These are phyloP conservation scores for Hemithea aestivaria DNA, from an alignment of 2,888 invertebrate species.

Conservation along the genomic window DNA sequence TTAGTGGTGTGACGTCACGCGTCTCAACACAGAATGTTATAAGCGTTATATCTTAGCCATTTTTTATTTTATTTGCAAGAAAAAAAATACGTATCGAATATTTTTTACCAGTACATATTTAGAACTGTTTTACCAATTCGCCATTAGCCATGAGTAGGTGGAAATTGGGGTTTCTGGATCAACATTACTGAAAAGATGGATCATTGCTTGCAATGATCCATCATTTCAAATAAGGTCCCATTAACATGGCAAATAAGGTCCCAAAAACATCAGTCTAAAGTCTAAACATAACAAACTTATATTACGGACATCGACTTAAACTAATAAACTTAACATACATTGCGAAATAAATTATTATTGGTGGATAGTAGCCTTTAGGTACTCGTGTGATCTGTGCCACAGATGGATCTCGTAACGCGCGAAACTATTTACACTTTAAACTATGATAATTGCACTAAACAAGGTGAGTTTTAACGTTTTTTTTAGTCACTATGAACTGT, in stretches of 20 bases:
- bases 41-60: too few species aligned
- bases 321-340: slow-evolving; percentile 29
- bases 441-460: slow-evolving; percentile 29
- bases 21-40: too few species aligned
- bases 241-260: slow-evolving; percentile 7
- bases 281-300: slow-evolving; percentile 21
- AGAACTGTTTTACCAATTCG: too few species aligned
- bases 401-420: slow-evolving; percentile 35
- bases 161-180: too few species aligned
- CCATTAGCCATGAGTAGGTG: too few species aligned
- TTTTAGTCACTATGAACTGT: slow-evolving; percentile 67
- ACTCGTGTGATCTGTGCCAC: slow-evolving; percentile 35
- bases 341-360: slow-evolving; percentile 28
- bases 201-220: too few species aligned
- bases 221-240: too few species aligned
- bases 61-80: too few species aligned
- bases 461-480: slow-evolving; percentile 45
- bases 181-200: too few species aligned
- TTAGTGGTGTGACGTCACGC: too few species aligned
- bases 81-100: too few species aligned
- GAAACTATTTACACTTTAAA: slow-evolving; percentile 25
- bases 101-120: too few species aligned
- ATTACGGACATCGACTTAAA: slow-evolving; percentile 19
- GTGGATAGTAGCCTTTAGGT: slow-evolving; percentile 33
- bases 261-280: slow-evolving; percentile 7